Evolutionary conservation across 1,140 invertebrate genomes (phyloP).

Genomic region (Procambarus virginalis): DNA sequence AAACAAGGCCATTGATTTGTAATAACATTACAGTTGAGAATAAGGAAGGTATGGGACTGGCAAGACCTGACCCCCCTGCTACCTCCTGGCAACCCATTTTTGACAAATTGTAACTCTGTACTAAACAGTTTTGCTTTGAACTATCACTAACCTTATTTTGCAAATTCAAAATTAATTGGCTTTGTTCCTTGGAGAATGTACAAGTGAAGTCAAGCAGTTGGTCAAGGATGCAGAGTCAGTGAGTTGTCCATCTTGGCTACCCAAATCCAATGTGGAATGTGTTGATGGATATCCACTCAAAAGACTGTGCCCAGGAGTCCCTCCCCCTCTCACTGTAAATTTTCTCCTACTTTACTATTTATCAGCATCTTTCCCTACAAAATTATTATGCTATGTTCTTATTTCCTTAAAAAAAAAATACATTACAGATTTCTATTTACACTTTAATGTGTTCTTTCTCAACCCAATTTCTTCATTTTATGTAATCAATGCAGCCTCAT

Average conservation of each 20-base stretch:
- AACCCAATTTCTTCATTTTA: slow-evolving; percentile 1
- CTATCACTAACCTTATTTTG: not conserved
- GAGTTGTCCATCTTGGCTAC: slow-evolving; percentile 25
- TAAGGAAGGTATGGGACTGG: slow-evolving; percentile 27
- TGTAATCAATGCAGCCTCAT: slow-evolving; percentile 6
- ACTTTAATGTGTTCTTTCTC: not conserved
- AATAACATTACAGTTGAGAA: slow-evolving; percentile 34
- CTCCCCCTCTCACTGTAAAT: slow-evolving; percentile 11
- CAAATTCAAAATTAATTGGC: not conserved
- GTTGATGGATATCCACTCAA: slow-evolving; percentile 56
- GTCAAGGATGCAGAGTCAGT: slow-evolving; percentile 14
- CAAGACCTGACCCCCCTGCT: slow-evolving; percentile 18
- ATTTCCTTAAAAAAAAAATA: not conserved
- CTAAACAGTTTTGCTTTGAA: not conserved
- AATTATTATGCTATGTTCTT: not conserved
- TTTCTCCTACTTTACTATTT: not conserved
- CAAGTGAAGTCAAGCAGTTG: slow-evolving; percentile 6
- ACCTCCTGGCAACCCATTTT: slow-evolving; percentile 13
- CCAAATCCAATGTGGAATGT: slow-evolving; percentile 56
- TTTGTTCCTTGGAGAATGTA: not conserved
- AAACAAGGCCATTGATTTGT: slow-evolving; percentile 55
- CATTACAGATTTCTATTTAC: not conserved
- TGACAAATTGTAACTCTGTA: slow-evolving; percentile 9
- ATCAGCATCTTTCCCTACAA: not conserved
- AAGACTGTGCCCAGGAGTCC: slow-evolving; percentile 59